Base-by-base conservation (phyloP, 2,113 vertebrate genomes). In the Megaleporinus macrocephalus region DNA sequence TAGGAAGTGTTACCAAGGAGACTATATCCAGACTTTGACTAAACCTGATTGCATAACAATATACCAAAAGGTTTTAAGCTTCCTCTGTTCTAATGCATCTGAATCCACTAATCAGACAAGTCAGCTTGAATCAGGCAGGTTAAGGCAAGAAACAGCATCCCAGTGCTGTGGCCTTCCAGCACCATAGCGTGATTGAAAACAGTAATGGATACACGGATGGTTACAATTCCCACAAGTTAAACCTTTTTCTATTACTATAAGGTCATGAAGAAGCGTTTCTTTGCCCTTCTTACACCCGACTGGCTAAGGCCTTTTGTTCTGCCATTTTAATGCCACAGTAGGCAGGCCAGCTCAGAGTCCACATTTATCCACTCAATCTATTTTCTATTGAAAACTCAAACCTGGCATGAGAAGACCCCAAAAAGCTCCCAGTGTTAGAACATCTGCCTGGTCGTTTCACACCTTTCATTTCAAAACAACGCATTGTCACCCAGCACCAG, bases 391-490 rank as follows among this genome's bases (percentile, higher is more conserved):
- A 61, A 61, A 36, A 20, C 29, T n/a, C 30, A 61, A 16, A 61
- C 27, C 29, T n/a, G 47, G 33, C 4, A 9, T 53, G 61, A 63
- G 7, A 36, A 29, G 22, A 29, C 24, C 49, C 33, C 41, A 49
- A 30, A 24, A 24, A 51, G 36, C 29, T 26, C 7, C 47, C 24
- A 7, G 5, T 59, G 24, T 29, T 51, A 59, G 30, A 24, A 24
- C 33, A 70, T 70, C 66, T 70, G 33, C 44, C 66, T 70, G 66
- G 33, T 53, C 71, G 55, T 74, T 74, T 74, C 47, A 66, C 71
- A 57, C 30, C 62, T 76, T 41, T 76, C 7, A 76, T 62, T 44
- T 76, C 22, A 44, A 24, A 44, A 70, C 36, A 41, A 41, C 16
- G 33, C 33, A 76, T 20, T 41, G 71, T 29, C 57, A 57, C 49